Percentiles rank a stretch among this genome's conserved stretches.
phyloP scores from a whole-genome alignment of 2,888 invertebrate species.

The Pheosia tremula region DNA sequence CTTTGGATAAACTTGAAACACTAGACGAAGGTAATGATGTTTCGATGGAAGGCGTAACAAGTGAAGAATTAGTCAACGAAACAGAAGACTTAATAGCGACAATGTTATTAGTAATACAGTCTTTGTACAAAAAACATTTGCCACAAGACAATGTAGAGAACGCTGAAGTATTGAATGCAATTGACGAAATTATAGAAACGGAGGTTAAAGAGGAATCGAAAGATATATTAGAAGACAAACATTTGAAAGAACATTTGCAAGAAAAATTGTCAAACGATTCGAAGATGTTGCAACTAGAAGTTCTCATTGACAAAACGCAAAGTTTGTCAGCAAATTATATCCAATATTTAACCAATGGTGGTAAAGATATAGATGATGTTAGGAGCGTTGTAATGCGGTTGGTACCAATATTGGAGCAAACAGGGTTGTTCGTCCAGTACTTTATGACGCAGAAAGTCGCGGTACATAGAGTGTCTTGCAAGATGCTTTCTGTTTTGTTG shows the following conservation, averaged over 20 bases:
- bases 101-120: constrained; percentile 63
- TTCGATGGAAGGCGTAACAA: constrained; percentile 48
- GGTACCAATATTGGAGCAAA: constrained; percentile 91
- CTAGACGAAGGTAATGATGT: constrained; percentile 50
- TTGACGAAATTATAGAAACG: constrained; percentile 67
- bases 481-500: constrained; percentile 92
- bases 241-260: constrained; percentile 87
- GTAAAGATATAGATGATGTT: constrained; percentile 45
- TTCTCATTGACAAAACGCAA: constrained; percentile 67
- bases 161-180: constrained; percentile 63
- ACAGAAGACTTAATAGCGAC: constrained; percentile 71
- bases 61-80: constrained; percentile 46
- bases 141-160: constrained; percentile 51
- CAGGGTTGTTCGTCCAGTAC: constrained; percentile 89
- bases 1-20: constrained; percentile 46
- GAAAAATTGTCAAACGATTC: constrained; percentile 86
- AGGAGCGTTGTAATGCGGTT: constrained; percentile 72
- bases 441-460: constrained; percentile 91
- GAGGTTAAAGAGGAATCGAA: constrained; percentile 71
- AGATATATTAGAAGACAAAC: constrained; percentile 84
- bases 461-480: constrained; percentile 91
- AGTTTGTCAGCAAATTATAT: constrained; percentile 71
- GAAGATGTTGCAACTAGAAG: constrained; percentile 82
- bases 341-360: constrained; percentile 59
- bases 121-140: constrained; percentile 74